phyloP scores from a whole-genome alignment of 2,113 vertebrate genomes.

The Orcinus orca region DNA sequence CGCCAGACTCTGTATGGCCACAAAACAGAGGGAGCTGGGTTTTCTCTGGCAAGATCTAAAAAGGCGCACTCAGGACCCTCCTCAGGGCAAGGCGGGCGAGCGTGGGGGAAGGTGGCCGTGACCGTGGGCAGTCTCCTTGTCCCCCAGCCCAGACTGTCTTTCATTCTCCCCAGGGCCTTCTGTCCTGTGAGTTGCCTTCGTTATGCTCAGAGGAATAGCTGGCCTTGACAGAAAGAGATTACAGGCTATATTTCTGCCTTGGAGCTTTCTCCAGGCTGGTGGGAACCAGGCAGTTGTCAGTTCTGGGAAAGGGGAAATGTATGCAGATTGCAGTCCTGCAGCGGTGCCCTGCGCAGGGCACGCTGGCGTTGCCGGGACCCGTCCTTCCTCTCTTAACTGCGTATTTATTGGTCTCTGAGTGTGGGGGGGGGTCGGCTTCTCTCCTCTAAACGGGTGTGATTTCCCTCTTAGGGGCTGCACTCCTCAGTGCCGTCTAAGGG shows the following conservation, averaged over 20 bases:
- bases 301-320: conserved; percentile 4
- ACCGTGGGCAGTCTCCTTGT: not conserved
- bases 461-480: not conserved
- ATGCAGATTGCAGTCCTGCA: not conserved
- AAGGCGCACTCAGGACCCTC: not conserved
- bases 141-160: not conserved
- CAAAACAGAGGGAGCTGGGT: not conserved
- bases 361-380: not conserved
- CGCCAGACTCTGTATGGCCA: not conserved
- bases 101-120: fast-evolving
- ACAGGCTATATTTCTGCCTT: conserved; percentile 61
- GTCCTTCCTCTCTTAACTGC: not conserved
- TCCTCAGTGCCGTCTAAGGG: fast-evolving
- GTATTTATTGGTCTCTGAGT: conserved; percentile 21
- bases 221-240: conserved; percentile 54
- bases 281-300: not conserved
- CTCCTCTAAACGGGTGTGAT: not conserved
- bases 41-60: not conserved
- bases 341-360: fast-evolving
- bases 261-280: conserved; percentile 49
- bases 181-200: not conserved
- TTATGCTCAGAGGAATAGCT: conserved; percentile 42
- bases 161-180: not conserved
- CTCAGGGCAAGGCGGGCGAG: not conserved
- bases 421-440: not conserved